Evolutionary conservation across 1,140 invertebrate species (phyloP), one percentile per base, ranked within the genome.

Genomic region (Macrobrachium nipponense): DNA sequence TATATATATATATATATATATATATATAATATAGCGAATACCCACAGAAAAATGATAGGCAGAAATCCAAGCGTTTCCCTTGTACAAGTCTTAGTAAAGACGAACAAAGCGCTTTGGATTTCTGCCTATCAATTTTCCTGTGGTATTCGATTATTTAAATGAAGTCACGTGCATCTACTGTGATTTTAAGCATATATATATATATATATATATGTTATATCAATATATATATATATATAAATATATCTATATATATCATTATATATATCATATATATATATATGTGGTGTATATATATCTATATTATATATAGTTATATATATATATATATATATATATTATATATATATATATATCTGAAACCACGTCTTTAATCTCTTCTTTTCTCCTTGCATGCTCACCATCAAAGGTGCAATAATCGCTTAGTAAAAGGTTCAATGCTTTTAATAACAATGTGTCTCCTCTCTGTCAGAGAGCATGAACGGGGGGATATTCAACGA

Each of bases 1-100:
- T 66, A 66, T 66, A 66, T 66, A 66, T 66, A 66, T 66, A 66
- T 66, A 66, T 66, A 66, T 66, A 66, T 66, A 66, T 66, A 66
- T 66, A 66, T 66, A 66, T 66, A 66, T 66, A 17, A 66, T 66
- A 66, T 66, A 66, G n/a, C n/a, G n/a, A n/a, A n/a, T n/a, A n/a
- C n/a, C n/a, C n/a, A n/a, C n/a, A n/a, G n/a, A n/a, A n/a, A n/a
- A n/a, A n/a, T n/a, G n/a, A n/a, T n/a, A n/a, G n/a, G n/a, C n/a
- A n/a, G n/a, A n/a, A n/a, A n/a, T n/a, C n/a, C n/a, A n/a, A n/a
- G n/a, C n/a, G n/a, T n/a, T n/a, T n/a, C n/a, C n/a, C n/a, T n/a
- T n/a, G n/a, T n/a, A n/a, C n/a, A n/a, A n/a, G n/a, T n/a, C n/a
- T n/a, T n/a, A n/a, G n/a, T n/a, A n/a, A n/a, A n/a, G n/a, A n/a